phyloP scores from a whole-genome alignment of 1,140 invertebrate genomes.

The Pemphigus obesinymphae region DNA sequence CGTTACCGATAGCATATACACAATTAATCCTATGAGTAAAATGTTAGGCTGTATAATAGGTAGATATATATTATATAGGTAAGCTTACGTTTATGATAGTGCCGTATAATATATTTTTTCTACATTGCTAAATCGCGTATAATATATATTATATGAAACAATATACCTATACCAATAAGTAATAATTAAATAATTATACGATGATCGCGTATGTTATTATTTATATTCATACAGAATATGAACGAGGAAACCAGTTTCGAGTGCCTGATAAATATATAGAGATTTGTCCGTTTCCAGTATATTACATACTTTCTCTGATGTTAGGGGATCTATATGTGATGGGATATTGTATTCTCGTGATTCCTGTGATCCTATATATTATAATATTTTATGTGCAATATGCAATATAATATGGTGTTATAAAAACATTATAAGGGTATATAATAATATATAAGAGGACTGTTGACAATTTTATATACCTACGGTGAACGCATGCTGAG shows the following conservation, averaged over 20 bases:
- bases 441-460: too few relatives aligned
- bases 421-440: background rate
- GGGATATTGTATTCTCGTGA: background rate
- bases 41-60: background rate
- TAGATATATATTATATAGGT: background rate
- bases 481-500: background rate
- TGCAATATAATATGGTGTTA: background rate
- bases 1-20: background rate
- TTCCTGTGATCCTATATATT: background rate
- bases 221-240: conserved; percentile 14
- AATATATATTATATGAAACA: background rate
- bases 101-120: background rate
- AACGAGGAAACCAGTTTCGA: conserved; percentile 16
- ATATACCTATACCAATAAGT: background rate
- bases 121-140: background rate
- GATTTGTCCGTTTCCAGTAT: background rate
- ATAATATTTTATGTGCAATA: background rate
- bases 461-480: background rate
- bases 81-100: too few relatives aligned
- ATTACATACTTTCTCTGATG: background rate
- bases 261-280: background rate
- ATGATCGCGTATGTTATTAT: background rate
- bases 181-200: background rate
- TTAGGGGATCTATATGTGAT: background rate
- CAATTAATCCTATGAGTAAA: background rate